A percentile compares a stretch with the other conserved stretches of the same genome.
Evolutionary conservation across 53 echinoderm and acorn worm genomes (phyloP).

Genomic region (Luidia sarsii): DNA sequence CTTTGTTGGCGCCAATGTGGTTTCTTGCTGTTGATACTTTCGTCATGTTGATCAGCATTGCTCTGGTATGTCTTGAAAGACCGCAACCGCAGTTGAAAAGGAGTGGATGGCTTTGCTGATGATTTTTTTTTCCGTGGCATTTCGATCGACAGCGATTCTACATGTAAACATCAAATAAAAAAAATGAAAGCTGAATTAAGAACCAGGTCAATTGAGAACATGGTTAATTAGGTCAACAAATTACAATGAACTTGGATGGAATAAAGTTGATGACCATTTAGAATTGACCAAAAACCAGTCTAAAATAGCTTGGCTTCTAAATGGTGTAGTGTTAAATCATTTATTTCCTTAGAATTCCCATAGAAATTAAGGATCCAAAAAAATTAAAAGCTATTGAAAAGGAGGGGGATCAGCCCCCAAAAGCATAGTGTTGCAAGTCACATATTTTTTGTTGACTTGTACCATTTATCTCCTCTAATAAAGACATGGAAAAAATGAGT

Average conservation of each 20-base stretch:
- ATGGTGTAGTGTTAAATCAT: neutral
- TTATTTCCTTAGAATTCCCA: too few species aligned
- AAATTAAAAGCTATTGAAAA: too few species aligned
- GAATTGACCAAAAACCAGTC: neutral
- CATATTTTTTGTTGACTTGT: too few species aligned
- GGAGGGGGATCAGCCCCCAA: too few species aligned
- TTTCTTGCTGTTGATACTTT: slow-evolving; percentile 17
- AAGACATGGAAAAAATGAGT: too few species aligned
- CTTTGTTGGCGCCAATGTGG: neutral
- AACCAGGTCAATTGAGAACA: neutral
- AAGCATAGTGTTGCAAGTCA: too few species aligned
- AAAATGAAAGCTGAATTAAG: neutral
- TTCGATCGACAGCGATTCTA: neutral
- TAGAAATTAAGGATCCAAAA: too few species aligned
- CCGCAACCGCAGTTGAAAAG: slow-evolving; percentile 1
- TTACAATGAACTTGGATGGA: neutral
- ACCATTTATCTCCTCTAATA: too few species aligned
- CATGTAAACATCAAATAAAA: neutral
- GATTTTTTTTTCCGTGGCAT: slow-evolving; percentile 3
- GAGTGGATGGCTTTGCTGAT: slow-evolving; percentile 8
- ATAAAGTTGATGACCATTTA: neutral
- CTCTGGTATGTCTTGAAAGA: slow-evolving; percentile 1
- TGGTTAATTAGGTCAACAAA: neutral
- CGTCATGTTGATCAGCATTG: slow-evolving; percentile 21
- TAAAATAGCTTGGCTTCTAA: neutral